Evolutionary conservation across 2,888 invertebrate genomes (phyloP).

Genomic region (Bruchidius siliquastri): DNA sequence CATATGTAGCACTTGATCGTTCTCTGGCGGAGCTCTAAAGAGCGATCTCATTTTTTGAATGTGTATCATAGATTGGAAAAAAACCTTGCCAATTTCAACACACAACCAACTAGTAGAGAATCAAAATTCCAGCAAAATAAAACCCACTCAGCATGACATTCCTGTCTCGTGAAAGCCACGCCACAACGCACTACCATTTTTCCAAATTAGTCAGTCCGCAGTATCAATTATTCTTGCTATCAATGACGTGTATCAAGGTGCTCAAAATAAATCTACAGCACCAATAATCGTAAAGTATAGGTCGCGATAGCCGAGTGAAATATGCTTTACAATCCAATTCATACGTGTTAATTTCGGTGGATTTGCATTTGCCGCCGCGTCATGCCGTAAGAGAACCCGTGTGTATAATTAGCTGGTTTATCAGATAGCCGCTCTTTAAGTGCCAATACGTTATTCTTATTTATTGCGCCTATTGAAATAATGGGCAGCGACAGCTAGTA

Average conservation of each 20-base stretch:
- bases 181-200: neutral
- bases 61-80: no score
- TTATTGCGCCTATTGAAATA: constrained; percentile 28
- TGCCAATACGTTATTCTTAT: constrained; percentile 45
- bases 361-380: constrained; percentile 36
- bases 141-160: no score
- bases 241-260: neutral
- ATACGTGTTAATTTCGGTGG: constrained; percentile 33
- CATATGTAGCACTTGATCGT: no score
- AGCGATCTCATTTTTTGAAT: no score
- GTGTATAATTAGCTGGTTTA: constrained; percentile 34
- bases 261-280: neutral
- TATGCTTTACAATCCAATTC: constrained; percentile 24
- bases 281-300: neutral
- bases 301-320: neutral
- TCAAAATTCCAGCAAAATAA: no score
- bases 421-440: constrained; percentile 44
- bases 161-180: no score
- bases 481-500: neutral
- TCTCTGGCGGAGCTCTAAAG: no score
- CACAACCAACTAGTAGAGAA: no score
- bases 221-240: neutral
- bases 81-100: no score
- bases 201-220: neutral
- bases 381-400: constrained; percentile 33